Conservation (phyloP, 2,113 vertebrate genomes). For the Speoplatyrhinus poulsoni region DNA sequence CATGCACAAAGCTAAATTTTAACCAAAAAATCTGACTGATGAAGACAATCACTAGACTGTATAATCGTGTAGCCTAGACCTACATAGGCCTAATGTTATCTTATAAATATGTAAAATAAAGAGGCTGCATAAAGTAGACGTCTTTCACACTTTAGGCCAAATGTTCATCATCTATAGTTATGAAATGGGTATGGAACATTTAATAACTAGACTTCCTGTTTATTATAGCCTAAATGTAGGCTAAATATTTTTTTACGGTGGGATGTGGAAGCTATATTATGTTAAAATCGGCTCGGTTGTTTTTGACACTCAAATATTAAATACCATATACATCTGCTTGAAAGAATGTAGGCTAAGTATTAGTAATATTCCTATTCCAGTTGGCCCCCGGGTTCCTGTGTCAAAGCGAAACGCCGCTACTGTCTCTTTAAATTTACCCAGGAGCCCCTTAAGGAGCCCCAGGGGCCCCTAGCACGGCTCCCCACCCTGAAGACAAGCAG, state of each 20-base stretch:
- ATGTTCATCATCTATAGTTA: conserved; percentile 17
- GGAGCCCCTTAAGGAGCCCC: conserved; percentile 97
- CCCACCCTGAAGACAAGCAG: conserved; percentile 88
- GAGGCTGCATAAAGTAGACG: no score
- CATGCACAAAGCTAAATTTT: neutral
- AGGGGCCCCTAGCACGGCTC: conserved; percentile 92
- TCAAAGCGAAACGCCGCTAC: conserved; percentile 77
- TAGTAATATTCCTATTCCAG: conserved; percentile 42
- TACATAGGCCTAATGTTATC: neutral
- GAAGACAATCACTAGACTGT: neutral
- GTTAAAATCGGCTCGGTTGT: neutral
- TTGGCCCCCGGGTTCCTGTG: conserved; percentile 50
- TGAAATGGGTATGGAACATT: neutral
- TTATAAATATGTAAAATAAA: neutral
- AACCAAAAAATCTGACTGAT: neutral
- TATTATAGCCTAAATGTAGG: no score
- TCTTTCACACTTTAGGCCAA: conserved; percentile 10
- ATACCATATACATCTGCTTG: neutral
- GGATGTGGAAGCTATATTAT: neutral
- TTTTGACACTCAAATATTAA: neutral
- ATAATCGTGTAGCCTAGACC: neutral
- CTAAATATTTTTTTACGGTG: neutral
- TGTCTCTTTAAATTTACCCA: conserved; percentile 99
- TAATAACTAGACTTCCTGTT: conserved; percentile 22
- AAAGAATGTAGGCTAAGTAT: neutral